Base-by-base conservation (phyloP, 1,140 invertebrate genomes). In the Drosophila cardini region DNA sequence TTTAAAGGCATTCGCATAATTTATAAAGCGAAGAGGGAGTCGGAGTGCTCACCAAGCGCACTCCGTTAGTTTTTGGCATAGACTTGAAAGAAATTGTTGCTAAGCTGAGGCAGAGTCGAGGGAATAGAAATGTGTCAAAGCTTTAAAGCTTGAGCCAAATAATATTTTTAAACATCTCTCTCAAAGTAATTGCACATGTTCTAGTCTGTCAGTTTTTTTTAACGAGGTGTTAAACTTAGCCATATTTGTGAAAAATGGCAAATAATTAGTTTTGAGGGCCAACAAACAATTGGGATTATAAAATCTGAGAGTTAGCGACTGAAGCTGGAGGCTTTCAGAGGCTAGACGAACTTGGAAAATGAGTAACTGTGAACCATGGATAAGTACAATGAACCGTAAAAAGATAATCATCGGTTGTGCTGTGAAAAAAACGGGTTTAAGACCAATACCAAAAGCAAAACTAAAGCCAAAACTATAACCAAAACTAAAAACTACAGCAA, bases 341-440 rank as follows among this genome's bases (percentile, higher is more conserved):
- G 58, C 26, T 60, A 52, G 32, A 40, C 74, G 67, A 67, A 68
- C 32, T 61, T 60, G 53, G 42, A 30, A 32, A 43, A 34, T 38
- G 42, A n/a, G 16, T 46, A 55, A 57, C 30, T 63, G 40, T 65
- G 56, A 53, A 72, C 70, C 55, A 30, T 70, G 72, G 72, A 80
- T 77, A 77, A 82, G 83, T 87, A 89, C 84, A 84, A 73, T 87
- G 83, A 87, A 87, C 84, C 80, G 72, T 64, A 32, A 1, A 18
- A 5, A 74, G 80, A 84, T 87, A 84, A 87, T 89, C 80, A 76
- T 38, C 72, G 76, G 68, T 79, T 82, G 50, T 48, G 48, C 61
- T 48, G 57, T 72, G 62, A 46, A 63, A 46, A 63, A 87, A 87
- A 26, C 84, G 67, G 80, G 84, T 87, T 87, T 83, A 69, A 50